Percentiles rank a stretch among this genome's conserved stretches.
Evolutionary conservation across 2,888 invertebrate species (phyloP).

Genomic region (Melanargia galathea): DNA sequence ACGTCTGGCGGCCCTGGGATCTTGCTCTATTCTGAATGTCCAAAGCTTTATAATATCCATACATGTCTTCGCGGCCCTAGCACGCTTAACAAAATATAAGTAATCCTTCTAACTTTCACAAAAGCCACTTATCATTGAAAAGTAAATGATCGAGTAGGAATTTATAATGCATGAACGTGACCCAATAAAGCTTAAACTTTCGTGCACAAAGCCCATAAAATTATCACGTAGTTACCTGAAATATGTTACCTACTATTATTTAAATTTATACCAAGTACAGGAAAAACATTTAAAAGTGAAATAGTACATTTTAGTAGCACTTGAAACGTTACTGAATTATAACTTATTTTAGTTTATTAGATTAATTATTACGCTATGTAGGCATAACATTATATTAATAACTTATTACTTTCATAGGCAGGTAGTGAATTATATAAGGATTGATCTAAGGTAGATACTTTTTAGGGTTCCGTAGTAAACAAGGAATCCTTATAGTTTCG

Average conservation of each 20-base stretch:
- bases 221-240: constrained; percentile 69
- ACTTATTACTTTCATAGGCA: background rate
- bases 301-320: constrained; percentile 16
- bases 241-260: constrained; percentile 57
- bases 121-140: constrained; percentile 20
- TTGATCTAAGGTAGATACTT: no score
- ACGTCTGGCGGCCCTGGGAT: no score
- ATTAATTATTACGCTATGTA: no score
- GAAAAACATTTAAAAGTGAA: constrained; percentile 28
- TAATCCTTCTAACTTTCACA: constrained; percentile 1
- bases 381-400: no score
- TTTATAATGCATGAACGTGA: constrained; percentile 28
- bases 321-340: background rate
- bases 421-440: no score
- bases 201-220: constrained; percentile 74
- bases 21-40: no score
- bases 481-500: no score
- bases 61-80: background rate
- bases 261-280: constrained; percentile 54
- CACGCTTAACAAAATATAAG: constrained; percentile 10
- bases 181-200: constrained; percentile 55
- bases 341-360: background rate
- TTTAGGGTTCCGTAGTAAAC: no score
- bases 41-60: no score
- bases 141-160: constrained; percentile 18